These are phyloP conservation scores for Chelonia mydas DNA, from an alignment of 2,797 vertebrate species.

Conservation along the genomic window DNA sequence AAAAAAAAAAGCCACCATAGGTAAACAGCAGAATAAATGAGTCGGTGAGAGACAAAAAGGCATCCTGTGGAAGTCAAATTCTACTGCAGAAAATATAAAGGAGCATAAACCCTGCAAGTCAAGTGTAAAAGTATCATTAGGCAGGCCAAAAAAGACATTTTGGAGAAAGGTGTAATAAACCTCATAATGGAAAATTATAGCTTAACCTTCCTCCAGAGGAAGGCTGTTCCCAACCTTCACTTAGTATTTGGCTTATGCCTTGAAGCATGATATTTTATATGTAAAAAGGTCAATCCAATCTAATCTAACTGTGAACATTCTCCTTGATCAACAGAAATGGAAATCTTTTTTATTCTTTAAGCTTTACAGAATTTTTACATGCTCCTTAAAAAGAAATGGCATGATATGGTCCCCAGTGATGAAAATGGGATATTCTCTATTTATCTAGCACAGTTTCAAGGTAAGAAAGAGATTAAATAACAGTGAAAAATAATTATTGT, in stretches of 20 bases:
- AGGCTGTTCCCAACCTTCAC: neutral
- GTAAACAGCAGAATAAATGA: neutral
- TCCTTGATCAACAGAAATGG: neutral
- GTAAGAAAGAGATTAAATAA: constrained; percentile 8
- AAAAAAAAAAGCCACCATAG: neutral
- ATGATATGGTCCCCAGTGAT: neutral
- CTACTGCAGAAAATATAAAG: neutral
- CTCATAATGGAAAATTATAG: neutral
- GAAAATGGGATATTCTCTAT: neutral
- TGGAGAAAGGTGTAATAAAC: neutral
- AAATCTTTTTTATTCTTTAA: neutral
- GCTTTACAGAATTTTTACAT: neutral
- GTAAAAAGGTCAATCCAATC: neutral
- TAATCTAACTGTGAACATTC: neutral
- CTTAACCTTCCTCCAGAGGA: neutral
- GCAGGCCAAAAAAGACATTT: neutral
- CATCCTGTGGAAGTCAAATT: neutral
- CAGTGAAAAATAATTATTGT: neutral
- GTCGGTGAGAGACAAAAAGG: neutral
- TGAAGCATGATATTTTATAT: neutral
- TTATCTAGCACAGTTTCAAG: neutral
- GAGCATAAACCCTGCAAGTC: neutral
- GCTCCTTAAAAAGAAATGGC: neutral
- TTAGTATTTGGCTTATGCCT: neutral
- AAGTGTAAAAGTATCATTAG: neutral